Percentiles rank a stretch among this genome's conserved stretches.
These are phyloP conservation scores for Pantherophis guttatus DNA, from an alignment of 2,113 vertebrate species.

Conservation along the genomic window DNA sequence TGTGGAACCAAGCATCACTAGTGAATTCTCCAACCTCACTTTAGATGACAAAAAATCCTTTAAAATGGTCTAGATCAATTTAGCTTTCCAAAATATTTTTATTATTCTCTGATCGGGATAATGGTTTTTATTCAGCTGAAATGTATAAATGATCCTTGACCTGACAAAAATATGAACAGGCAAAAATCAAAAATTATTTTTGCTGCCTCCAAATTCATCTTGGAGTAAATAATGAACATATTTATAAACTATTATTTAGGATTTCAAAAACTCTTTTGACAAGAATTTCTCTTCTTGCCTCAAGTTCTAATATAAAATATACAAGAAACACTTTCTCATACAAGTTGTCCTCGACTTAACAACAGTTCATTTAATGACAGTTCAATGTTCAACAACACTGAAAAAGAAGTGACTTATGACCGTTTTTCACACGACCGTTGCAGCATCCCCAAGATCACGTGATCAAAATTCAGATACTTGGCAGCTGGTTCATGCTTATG, in stretches of 20 bases:
- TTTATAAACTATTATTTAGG: not conserved
- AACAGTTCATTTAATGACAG: too few species aligned
- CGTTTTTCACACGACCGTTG: too few species aligned
- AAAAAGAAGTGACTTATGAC: too few species aligned
- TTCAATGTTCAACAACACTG: too few species aligned
- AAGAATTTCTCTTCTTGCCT: not conserved
- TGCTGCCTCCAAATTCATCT: not conserved
- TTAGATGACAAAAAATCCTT: not conserved
- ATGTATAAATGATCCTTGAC: not conserved
- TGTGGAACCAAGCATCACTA: not conserved
- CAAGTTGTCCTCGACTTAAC: too few species aligned
- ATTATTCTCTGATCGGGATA: not conserved
- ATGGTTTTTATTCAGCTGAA: not conserved
- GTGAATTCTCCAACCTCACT: not conserved
- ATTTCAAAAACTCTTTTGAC: not conserved
- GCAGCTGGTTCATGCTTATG: too few species aligned
- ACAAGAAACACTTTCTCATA: not conserved
- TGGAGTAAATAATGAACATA: not conserved
- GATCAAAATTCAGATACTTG: too few species aligned
- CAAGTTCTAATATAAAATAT: not conserved
- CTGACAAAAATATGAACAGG: not conserved
- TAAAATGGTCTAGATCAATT: not conserved
- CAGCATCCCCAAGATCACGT: too few species aligned
- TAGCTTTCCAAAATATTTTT: not conserved
- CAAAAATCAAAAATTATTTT: not conserved